Percentiles rank a stretch among this genome's conserved stretches.
These are phyloP conservation scores for Xestia xanthographa DNA, from an alignment of 2,888 invertebrate genomes.

Conservation along the genomic window DNA sequence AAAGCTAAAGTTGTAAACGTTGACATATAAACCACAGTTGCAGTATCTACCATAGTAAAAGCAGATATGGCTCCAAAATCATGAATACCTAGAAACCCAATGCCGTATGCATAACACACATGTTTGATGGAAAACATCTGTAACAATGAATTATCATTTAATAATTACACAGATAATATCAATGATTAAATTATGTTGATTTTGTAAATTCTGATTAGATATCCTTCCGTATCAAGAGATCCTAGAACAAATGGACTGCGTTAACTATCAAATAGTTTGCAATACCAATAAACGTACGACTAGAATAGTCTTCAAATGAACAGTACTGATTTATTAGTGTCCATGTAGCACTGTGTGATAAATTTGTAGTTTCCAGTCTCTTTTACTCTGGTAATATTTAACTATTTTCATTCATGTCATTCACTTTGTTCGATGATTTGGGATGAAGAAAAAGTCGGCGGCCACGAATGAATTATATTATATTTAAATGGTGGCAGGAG, in stretches of 20 bases:
- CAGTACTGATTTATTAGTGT: background rate
- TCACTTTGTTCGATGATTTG: too few species aligned
- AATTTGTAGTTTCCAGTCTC: too few species aligned
- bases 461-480: too few species aligned
- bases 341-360: background rate
- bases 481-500: too few species aligned
- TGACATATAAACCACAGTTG: constrained; percentile 77
- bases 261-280: background rate
- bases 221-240: background rate
- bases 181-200: background rate
- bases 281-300: background rate
- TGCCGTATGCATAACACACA: constrained; percentile 74
- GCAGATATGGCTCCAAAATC: constrained; percentile 81
- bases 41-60: constrained; percentile 81
- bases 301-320: background rate
- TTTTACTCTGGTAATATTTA: too few species aligned
- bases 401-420: too few species aligned
- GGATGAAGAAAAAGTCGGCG: too few species aligned
- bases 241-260: background rate
- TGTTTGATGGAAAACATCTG: constrained; percentile 74
- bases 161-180: background rate
- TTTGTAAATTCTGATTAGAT: background rate
- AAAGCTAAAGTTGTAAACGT: constrained; percentile 74
- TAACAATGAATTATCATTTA: constrained; percentile 65
- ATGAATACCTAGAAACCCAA: constrained; percentile 81